phyloP scores from a whole-genome alignment of 30 jellyfish, hydroid and myxozoan species.

The Mastigias papua region DNA sequence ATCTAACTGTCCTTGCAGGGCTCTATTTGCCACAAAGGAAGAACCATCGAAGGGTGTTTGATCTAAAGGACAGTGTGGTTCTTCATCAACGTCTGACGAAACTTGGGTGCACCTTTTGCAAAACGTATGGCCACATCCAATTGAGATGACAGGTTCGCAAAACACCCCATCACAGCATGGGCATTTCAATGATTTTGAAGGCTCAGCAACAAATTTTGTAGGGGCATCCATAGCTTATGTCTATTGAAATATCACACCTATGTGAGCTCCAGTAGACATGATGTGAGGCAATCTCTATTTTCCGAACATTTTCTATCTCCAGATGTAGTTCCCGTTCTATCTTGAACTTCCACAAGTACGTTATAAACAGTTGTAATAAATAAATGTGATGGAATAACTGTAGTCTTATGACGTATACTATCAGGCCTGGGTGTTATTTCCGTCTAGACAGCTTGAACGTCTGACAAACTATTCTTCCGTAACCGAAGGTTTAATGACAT shows the following conservation, averaged over 20 bases:
- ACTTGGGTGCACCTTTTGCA: conserved; percentile 65
- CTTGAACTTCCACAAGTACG: too few relatives aligned
- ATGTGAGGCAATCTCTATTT: too few relatives aligned
- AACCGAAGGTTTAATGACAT: too few relatives aligned
- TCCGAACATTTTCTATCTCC: too few relatives aligned
- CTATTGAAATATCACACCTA: background rate
- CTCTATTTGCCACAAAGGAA: conserved; percentile 80
- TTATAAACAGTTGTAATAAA: too few relatives aligned
- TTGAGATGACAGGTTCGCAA: conserved; percentile 84
- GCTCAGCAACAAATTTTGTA: conserved; percentile 84
- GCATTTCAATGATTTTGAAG: conserved; percentile 86
- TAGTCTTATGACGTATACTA: too few relatives aligned
- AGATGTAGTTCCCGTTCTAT: too few relatives aligned
- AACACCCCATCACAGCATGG: conserved; percentile 86
- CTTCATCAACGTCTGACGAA: background rate
- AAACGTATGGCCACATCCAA: conserved; percentile 93
- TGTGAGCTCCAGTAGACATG: too few relatives aligned
- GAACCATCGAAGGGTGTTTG: conserved; percentile 43
- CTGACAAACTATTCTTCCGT: too few relatives aligned
- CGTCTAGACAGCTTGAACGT: too few relatives aligned
- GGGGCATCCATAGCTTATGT: conserved; percentile 46
- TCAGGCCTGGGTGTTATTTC: too few relatives aligned
- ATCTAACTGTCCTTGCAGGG: conserved; percentile 88
- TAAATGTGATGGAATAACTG: too few relatives aligned
- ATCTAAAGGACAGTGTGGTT: conserved; percentile 81